A percentile compares a stretch with the other conserved stretches of the same genome.
phyloP scores from a whole-genome alignment of 53 echinoderm and acorn worm genomes.

The Crossaster papposus region DNA sequence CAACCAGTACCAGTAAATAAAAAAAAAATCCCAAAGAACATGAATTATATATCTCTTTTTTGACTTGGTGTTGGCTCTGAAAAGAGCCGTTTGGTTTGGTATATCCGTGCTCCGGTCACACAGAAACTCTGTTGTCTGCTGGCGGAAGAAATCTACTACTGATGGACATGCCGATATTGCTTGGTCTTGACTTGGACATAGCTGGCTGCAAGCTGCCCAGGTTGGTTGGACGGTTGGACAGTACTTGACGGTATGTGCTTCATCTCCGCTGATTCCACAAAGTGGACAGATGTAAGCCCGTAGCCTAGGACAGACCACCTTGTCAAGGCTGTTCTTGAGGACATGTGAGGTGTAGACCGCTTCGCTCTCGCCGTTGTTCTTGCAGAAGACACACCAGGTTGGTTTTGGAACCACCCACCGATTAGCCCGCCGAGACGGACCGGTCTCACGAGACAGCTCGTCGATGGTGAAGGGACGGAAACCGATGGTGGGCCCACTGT shows the following conservation, averaged over 20 bases:
- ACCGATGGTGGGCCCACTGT: background rate
- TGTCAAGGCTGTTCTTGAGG: slow-evolving; percentile 50
- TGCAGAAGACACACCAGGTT: slow-evolving; percentile 61
- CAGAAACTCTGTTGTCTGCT: slow-evolving; percentile 1
- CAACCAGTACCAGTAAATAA: too few relatives aligned
- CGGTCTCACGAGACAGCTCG: slow-evolving; percentile 38
- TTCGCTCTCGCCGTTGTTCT: slow-evolving; percentile 66
- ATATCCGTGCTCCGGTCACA: background rate
- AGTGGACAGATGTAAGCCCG: slow-evolving; percentile 58
- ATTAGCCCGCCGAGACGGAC: background rate
- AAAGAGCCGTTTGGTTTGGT: too few relatives aligned
- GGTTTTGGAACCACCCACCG: slow-evolving; percentile 48
- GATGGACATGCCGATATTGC: slow-evolving; percentile 8
- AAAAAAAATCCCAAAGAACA: too few relatives aligned
- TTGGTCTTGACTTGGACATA: slow-evolving; percentile 13
- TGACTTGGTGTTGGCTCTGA: background rate
- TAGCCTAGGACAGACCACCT: slow-evolving; percentile 51
- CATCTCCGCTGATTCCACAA: slow-evolving; percentile 60
- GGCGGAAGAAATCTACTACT: background rate
- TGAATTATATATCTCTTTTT: background rate
- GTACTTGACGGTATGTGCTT: slow-evolving; percentile 64
- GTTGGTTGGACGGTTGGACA: slow-evolving; percentile 60
- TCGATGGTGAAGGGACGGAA: slow-evolving; percentile 59
- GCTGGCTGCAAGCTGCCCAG: slow-evolving; percentile 43
- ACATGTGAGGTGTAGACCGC: slow-evolving; percentile 52